phyloP scores from a whole-genome alignment of 2,888 invertebrate species.

The Linyphia triangularis region DNA sequence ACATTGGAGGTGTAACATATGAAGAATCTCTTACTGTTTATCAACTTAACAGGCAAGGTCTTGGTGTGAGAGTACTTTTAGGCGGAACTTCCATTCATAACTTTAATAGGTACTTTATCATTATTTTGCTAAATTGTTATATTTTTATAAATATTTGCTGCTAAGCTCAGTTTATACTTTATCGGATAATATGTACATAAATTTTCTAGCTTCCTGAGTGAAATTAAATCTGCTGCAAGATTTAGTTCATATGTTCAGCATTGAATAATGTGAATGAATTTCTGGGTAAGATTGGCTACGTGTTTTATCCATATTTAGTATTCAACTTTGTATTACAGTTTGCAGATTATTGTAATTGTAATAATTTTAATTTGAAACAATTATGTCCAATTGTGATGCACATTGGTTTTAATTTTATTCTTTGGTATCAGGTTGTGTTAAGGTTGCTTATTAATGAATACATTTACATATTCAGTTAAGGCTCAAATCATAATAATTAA shows the following conservation, averaged over 20 bases:
- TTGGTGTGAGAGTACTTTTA: constrained; percentile 87
- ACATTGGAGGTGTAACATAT: constrained; percentile 97
- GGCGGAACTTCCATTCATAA: constrained; percentile 97
- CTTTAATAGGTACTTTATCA: constrained; percentile 76
- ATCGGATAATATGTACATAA: neutral
- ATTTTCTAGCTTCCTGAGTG: constrained; percentile 56
- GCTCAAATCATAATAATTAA: no score
- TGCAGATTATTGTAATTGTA: no score
- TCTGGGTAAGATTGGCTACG: neutral
- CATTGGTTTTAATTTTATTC: neutral
- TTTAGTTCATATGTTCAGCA: constrained; percentile 55
- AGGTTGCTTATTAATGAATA: no score
- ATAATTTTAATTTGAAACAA: neutral
- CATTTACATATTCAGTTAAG: no score
- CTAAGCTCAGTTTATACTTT: neutral
- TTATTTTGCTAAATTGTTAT: neutral
- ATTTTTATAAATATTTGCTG: neutral
- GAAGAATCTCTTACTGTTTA: constrained; percentile 95
- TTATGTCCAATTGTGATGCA: neutral
- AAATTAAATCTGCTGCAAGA: constrained; percentile 67
- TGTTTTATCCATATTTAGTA: neutral
- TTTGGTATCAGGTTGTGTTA: neutral
- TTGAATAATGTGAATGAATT: neutral
- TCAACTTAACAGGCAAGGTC: constrained; percentile 87
- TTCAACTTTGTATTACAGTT: neutral